Evolutionary conservation across 2,888 invertebrate genomes (phyloP).

Genomic region (Thysanoteuthis rhombus): DNA sequence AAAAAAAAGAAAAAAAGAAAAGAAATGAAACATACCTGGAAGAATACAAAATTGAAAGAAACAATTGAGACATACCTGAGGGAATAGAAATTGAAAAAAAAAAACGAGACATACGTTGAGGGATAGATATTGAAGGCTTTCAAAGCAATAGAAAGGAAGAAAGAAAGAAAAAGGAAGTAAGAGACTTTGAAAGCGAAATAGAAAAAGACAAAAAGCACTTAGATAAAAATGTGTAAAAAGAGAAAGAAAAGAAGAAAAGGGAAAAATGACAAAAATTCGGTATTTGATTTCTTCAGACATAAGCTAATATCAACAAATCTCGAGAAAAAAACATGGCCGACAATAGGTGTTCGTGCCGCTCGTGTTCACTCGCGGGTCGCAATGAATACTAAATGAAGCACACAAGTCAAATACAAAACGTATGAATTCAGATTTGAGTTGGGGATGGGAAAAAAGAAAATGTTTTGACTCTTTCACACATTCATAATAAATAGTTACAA

Average conservation of each 20-base stretch:
- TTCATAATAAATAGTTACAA: neutral
- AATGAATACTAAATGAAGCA: neutral
- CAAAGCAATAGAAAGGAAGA: neutral
- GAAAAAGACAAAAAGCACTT: neutral
- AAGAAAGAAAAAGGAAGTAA: neutral
- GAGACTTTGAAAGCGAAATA: neutral
- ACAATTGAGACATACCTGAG: too few species aligned
- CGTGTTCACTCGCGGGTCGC: neutral
- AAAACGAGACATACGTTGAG: neutral
- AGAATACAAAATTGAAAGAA: too few species aligned
- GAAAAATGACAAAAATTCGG: neutral
- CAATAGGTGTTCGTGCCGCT: neutral
- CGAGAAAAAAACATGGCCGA: neutral
- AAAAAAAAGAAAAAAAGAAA: too few species aligned
- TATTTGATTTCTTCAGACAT: neutral
- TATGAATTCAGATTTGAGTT: neutral
- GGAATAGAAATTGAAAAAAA: neutral
- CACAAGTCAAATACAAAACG: neutral
- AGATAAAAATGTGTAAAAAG: neutral
- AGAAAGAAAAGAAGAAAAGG: neutral
- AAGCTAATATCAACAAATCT: neutral
- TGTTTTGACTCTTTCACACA: neutral
- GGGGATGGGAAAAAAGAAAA: neutral
- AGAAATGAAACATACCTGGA: too few species aligned
- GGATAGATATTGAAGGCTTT: neutral